A percentile compares a stretch with the other conserved stretches of the same genome.
phyloP scores from a whole-genome alignment of 2,113 vertebrate species.

The Calonectris borealis region DNA sequence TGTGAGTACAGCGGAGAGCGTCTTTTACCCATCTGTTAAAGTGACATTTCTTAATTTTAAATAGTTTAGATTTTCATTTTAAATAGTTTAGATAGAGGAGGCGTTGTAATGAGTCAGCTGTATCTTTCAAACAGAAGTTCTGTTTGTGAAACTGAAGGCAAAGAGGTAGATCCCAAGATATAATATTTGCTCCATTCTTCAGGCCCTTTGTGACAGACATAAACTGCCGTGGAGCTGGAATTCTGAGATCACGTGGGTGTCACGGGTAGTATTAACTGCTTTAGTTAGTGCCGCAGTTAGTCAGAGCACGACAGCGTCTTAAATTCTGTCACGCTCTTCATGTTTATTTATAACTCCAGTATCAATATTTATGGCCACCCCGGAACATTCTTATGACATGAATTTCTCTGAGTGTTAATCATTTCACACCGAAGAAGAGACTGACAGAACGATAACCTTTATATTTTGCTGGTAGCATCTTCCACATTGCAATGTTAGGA shows the following conservation, averaged over 20 bases:
- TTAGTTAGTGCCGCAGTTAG: neutral
- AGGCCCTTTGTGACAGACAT: neutral
- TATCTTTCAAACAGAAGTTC: neutral
- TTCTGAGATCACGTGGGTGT: neutral
- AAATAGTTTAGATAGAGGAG: neutral
- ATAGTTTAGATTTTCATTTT: neutral
- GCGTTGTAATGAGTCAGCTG: neutral
- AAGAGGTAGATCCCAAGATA: neutral
- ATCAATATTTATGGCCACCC: slow-evolving; percentile 27
- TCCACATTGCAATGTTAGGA: neutral
- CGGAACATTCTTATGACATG: neutral
- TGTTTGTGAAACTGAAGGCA: neutral
- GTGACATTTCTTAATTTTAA: neutral
- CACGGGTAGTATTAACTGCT: neutral
- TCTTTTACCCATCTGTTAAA: neutral
- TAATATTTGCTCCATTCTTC: neutral
- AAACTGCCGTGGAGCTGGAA: neutral
- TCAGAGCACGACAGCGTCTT: neutral
- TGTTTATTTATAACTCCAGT: slow-evolving; percentile 46
- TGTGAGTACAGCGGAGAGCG: accelerated
- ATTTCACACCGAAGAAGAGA: neutral
- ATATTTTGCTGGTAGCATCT: slow-evolving; percentile 48
- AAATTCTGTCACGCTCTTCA: slow-evolving; percentile 34
- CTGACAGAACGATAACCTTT: slow-evolving; percentile 40
- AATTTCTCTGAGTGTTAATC: slow-evolving; percentile 20